Evolutionary conservation across 1,140 invertebrate genomes (phyloP), one percentile per base, ranked within the genome.

Genomic region (Leptoteleia sp.): DNA sequence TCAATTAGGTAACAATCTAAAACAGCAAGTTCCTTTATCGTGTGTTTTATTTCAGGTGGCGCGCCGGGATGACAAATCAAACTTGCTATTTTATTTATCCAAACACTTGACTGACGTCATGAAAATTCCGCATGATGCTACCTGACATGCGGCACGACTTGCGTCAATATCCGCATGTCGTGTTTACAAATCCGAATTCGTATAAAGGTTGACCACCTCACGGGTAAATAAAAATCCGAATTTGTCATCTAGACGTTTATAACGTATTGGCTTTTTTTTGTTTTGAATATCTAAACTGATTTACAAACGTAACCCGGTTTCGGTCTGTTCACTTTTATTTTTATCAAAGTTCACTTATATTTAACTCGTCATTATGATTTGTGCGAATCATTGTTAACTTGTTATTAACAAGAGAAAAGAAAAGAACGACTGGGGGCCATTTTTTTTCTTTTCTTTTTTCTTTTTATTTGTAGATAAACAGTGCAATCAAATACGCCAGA

Each of bases 91-190:
- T 1, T 45, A 27, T 45, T 45, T 45, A 11, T 45, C 31, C 16
- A 37, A 52, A 37, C 31, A 45, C 3, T 45, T 27, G 0, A 17
- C 11, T 52, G 48, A 52, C 48, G 48, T 52, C 31, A 52, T 13
- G 12, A 35, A 37, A 37, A 52, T 45, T 45, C n/a, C 19, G 27
- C 42, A 40, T 40, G 37, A 40, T 17, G 13, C 37, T 16, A 16
- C 6, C 2, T n/a, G 37, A 1, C 12, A 50, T 9, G 47, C 9
- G 37, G 0, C 12, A 35, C 15, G 47, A 19, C 29, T 33, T 37
- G 16, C 48, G 48, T 52, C 48, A 35, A 52, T 37, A 52, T 52
- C 48, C 48, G 48, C 17, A 33, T 52, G 48, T 37, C 48, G 13
- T 45, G 19, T 45, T 45, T 45, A 27, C 11, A 22, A 25, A 25